A percentile compares a stretch with the other conserved stretches of the same genome.
Evolutionary conservation across 2,113 vertebrate genomes (phyloP).

Genomic region (Taxidea taxus): DNA sequence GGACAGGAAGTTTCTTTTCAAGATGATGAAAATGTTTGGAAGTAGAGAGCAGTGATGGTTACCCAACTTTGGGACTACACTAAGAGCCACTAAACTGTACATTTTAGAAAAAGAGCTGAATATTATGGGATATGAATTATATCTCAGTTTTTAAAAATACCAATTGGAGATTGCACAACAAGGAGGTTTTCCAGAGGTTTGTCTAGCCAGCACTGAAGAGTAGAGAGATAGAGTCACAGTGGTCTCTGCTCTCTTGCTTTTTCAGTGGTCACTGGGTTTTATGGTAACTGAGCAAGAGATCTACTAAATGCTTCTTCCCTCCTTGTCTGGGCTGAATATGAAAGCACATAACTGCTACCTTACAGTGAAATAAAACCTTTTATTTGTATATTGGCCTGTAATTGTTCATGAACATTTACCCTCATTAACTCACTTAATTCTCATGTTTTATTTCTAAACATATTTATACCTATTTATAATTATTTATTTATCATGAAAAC

Average conservation of each 20-base stretch:
- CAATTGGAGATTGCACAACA: background rate
- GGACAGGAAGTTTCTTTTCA: background rate
- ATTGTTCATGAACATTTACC: background rate
- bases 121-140: background rate
- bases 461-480: background rate
- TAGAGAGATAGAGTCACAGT: background rate
- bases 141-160: background rate
- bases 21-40: background rate
- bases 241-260: background rate
- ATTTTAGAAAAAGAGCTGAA: background rate
- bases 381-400: background rate
- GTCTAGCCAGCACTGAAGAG: background rate
- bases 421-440: background rate
- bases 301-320: background rate
- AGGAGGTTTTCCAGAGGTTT: background rate
- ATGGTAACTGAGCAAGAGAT: background rate
- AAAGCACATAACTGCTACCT: background rate
- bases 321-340: background rate
- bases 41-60: background rate
- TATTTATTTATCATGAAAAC: background rate
- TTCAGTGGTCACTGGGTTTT: background rate
- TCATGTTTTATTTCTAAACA: constrained; percentile 22
- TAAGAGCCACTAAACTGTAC: background rate
- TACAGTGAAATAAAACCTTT: background rate
- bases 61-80: background rate